Evolutionary conservation across 2,888 invertebrate genomes (phyloP), one percentile per base, ranked within the genome.

Genomic region (Aporophyla nigra): DNA sequence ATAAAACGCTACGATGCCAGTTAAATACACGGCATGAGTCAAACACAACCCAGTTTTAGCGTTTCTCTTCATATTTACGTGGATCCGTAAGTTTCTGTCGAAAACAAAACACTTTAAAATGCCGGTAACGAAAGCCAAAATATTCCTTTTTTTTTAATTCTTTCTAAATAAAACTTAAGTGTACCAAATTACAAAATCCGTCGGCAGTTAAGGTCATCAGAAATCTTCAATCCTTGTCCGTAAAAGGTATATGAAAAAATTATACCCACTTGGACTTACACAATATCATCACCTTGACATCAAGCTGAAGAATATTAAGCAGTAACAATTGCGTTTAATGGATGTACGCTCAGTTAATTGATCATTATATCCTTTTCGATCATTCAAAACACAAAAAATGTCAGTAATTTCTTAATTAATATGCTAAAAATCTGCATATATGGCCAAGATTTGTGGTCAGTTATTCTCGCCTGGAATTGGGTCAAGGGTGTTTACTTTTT

Each of bases 251-350:
- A 78, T 77, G 80, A 82, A 78, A 86, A 74, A 82, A 68, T 76
- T 78, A 76, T 84, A 86, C 82, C 86, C 66, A 83, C 71, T 80
- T 83, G 24, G 49, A 33, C 40, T 85, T 83, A 58, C 87, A 80
- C 80, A 86, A 86, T 72, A 54, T 76, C 63, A 65, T 71, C 70
- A 81, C 86, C 87, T 86, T 86, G 86, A 85, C 86, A 81, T 63
- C 67, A 68, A 71, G 49, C 80, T 84, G 76, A 84, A 83, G 59
- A 67, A 76, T 76, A 80, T 65, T 70, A 70, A 80, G 69, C 56
- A 63, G 76, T 69, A 78, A 76, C 62, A 78, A 76, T 76, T 68
- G 69, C 68, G 27, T 76, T 76, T 76, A 83, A 76, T 80, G 61
- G 62, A 63, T 51, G 33, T 33, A 56, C 58, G 43, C 56, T 58